Conservation (phyloP, 2,797 vertebrate species). For the Agapornis canus region DNA sequence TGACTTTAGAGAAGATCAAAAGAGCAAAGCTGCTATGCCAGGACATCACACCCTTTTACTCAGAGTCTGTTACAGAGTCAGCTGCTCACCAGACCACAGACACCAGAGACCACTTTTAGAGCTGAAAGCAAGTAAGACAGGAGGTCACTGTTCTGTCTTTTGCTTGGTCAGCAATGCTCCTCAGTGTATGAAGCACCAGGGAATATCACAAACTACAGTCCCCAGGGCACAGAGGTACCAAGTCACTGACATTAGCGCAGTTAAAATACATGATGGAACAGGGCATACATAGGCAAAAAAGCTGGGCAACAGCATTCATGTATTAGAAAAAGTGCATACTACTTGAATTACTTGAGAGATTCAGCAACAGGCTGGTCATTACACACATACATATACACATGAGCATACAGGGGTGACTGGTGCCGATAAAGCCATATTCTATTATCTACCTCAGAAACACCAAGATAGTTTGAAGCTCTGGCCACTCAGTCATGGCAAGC, state of each 20-base stretch:
- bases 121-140: neutral
- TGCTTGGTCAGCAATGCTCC: neutral
- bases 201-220: neutral
- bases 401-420: neutral
- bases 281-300: neutral
- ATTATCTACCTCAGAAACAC: neutral
- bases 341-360: neutral
- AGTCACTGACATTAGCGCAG: neutral
- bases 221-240: neutral
- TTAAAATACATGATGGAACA: neutral
- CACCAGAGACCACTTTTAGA: neutral
- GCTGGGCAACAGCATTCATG: neutral
- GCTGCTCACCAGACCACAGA: neutral
- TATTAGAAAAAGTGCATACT: neutral
- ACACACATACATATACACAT: fast-evolving
- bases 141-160: neutral
- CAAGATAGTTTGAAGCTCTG: neutral
- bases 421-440: fast-evolving
- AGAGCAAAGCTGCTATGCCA: neutral
- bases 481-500: neutral
- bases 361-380: neutral
- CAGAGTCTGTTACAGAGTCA: neutral
- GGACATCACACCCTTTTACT: neutral
- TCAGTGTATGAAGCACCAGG: neutral
- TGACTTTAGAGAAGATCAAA: neutral